Conservation (phyloP, 2,888 invertebrate species). For the Thymelicus lineola region DNA sequence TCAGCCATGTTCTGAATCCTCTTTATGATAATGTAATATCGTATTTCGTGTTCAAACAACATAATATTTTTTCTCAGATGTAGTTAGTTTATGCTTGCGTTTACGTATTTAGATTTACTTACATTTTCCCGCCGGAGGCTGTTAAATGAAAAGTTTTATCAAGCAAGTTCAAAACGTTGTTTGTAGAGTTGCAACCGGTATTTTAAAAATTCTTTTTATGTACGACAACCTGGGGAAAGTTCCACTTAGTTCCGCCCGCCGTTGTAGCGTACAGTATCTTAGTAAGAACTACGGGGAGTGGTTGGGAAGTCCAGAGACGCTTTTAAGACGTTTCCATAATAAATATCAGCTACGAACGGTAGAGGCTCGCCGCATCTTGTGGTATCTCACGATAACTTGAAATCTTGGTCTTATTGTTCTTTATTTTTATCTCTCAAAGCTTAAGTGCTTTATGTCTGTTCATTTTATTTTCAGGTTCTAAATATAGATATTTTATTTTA, state of each 20-base stretch:
- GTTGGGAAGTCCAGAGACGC: conserved; percentile 71
- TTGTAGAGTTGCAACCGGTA: conserved; percentile 64
- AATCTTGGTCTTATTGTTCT: conserved; percentile 24
- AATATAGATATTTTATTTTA: neutral
- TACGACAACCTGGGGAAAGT: conserved; percentile 75
- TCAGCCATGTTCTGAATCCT: conserved; percentile 35
- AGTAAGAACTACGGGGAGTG: conserved; percentile 68
- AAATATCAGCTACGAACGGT: conserved; percentile 57
- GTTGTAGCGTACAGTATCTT: conserved; percentile 63
- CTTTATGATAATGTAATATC: conserved; percentile 33
- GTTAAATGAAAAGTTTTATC: conserved; percentile 28
- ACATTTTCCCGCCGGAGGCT: neutral
- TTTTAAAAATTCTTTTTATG: conserved; percentile 78
- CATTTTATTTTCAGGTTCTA: neutral
- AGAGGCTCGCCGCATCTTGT: conserved; percentile 35
- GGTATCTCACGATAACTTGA: conserved; percentile 40
- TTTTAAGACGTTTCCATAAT: conserved; percentile 74
- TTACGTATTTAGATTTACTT: neutral
- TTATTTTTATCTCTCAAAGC: conserved; percentile 4
- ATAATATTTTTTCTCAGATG: conserved; percentile 17
- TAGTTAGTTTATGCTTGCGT: conserved; percentile 12
- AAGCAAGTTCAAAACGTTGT: conserved; percentile 57
- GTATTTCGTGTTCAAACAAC: conserved; percentile 27
- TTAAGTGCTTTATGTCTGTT: conserved; percentile 15
- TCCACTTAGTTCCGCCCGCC: conserved; percentile 76